phyloP scores from a whole-genome alignment of 2,888 invertebrate species.

The Coleophora flavipennella region DNA sequence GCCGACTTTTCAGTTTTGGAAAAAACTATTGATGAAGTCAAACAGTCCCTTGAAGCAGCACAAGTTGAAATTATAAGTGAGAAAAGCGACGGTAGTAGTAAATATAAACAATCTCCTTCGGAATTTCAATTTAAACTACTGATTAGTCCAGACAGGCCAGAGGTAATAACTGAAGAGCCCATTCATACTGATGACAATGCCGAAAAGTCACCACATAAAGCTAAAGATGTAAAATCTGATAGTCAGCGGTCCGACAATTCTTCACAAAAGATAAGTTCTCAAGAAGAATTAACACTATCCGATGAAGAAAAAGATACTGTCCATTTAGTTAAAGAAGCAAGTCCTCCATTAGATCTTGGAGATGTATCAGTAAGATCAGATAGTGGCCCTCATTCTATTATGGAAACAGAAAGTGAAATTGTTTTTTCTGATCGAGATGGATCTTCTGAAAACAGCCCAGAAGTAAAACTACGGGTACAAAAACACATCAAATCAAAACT shows the following conservation, averaged over 20 bases:
- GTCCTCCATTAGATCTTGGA: conserved; percentile 49
- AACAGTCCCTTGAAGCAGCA: conserved; percentile 79
- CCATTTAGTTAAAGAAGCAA: conserved; percentile 49
- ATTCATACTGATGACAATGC: conserved; percentile 55
- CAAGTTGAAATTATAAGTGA: conserved; percentile 79
- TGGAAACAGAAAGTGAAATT: conserved; percentile 65
- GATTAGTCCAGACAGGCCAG: conserved; percentile 67
- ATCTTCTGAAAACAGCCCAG: conserved; percentile 61
- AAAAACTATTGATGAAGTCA: conserved; percentile 80
- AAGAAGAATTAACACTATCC: conserved; percentile 63
- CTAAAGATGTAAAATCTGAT: conserved; percentile 31
- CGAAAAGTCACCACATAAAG: conserved; percentile 28
- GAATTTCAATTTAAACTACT: conserved; percentile 81
- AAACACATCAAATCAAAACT: conserved; percentile 64
- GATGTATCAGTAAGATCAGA: conserved; percentile 60
- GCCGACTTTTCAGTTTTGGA: conserved; percentile 74
- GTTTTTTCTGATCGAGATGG: conserved; percentile 55
- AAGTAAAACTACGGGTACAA: conserved; percentile 55
- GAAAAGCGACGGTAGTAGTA: conserved; percentile 75
- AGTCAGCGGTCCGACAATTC: conserved; percentile 56
- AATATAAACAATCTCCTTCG: conserved; percentile 80
- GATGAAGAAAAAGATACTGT: conserved; percentile 69
- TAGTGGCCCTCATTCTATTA: conserved; percentile 66
- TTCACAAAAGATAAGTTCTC: conserved; percentile 53
- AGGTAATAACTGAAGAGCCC: conserved; percentile 74